Evolutionary conservation across 2,888 invertebrate species (phyloP).

Genomic region (Pelosia muscerda): DNA sequence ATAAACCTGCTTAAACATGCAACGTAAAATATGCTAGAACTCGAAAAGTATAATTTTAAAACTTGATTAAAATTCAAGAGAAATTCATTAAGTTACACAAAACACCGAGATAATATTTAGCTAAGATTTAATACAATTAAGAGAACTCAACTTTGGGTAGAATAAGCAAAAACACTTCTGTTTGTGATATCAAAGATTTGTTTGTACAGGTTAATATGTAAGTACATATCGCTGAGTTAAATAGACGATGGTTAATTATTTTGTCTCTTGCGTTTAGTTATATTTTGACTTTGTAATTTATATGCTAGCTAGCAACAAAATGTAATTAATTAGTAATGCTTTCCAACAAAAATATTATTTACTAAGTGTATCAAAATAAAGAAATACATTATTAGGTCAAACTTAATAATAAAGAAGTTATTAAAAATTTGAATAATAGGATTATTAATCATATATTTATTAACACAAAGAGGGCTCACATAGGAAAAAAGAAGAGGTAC

Average conservation of each 20-base stretch:
- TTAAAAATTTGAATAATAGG: too few relatives aligned
- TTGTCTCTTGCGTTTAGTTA: not conserved
- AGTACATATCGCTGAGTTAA: slow-evolving; percentile 8
- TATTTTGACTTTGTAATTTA: not conserved
- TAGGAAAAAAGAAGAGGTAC: too few relatives aligned
- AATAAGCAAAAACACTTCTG: slow-evolving; percentile 58
- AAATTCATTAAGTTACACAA: slow-evolving; percentile 44
- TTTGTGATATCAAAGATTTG: slow-evolving; percentile 56
- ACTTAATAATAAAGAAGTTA: too few relatives aligned
- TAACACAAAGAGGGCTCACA: too few relatives aligned
- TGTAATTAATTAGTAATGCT: not conserved
- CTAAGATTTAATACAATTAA: slow-evolving; percentile 55
- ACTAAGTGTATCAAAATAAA: too few relatives aligned
- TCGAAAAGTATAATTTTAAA: slow-evolving; percentile 34
- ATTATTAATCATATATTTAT: too few relatives aligned
- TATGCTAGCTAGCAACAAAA: not conserved
- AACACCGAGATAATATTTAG: slow-evolving; percentile 57
- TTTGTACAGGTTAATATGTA: slow-evolving; percentile 50
- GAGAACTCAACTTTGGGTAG: slow-evolving; percentile 49
- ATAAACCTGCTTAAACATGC: not conserved
- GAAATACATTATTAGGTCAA: too few relatives aligned
- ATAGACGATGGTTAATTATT: slow-evolving; percentile 7
- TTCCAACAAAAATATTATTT: too few relatives aligned
- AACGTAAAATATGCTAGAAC: slow-evolving; percentile 30
- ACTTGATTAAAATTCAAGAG: slow-evolving; percentile 40